Conservation (phyloP, 2,888 invertebrate genomes). For the Aporophyla lueneburgensis region DNA sequence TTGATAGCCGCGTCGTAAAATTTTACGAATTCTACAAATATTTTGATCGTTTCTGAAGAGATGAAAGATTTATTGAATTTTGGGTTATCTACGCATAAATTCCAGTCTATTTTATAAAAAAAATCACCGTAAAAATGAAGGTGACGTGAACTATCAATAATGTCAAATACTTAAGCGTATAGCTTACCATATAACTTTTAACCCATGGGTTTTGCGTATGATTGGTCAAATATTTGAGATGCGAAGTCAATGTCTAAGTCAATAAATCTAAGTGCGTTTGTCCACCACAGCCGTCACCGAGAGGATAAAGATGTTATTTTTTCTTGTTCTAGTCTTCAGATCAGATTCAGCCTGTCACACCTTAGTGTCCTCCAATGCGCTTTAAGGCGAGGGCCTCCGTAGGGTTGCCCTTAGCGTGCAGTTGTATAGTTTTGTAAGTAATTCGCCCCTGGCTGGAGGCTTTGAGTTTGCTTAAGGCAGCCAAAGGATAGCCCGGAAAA, state of each 20-base stretch:
- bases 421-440: no score
- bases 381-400: no score
- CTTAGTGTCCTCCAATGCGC: no score
- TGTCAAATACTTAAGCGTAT: background rate
- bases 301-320: no score
- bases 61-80: background rate
- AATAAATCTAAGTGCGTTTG: background rate
- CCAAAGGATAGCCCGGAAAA: no score
- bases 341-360: no score
- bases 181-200: background rate
- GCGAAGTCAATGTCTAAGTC: background rate
- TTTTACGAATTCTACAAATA: background rate
- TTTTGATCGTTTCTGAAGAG: background rate
- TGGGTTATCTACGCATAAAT: background rate
- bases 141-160: background rate
- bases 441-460: no score
- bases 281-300: background rate
- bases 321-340: no score
- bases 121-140: background rate
- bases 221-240: background rate
- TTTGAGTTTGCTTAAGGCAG: no score
- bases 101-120: background rate
- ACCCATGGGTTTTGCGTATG: no score
- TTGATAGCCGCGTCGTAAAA: constrained; percentile 32
- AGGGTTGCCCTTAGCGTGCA: no score